A percentile compares a stretch with the other conserved stretches of the same genome.
phyloP scores from a whole-genome alignment of 2,797 vertebrate genomes.

The Xerus rutilus region DNA sequence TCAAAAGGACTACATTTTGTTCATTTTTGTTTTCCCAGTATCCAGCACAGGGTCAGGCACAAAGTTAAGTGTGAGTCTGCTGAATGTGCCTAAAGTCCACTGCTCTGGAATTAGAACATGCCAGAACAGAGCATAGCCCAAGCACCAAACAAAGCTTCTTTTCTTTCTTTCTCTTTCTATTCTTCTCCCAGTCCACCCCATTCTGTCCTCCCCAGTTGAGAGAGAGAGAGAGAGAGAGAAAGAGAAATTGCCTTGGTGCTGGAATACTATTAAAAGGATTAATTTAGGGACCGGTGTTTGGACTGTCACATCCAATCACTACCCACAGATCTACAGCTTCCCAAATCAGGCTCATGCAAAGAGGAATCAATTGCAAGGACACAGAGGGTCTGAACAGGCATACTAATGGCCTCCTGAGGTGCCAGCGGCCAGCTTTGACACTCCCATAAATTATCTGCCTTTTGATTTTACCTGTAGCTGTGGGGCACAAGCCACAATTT shows the following conservation, averaged over 20 bases:
- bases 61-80: slow-evolving; percentile 49
- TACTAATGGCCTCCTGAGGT: slow-evolving; percentile 85
- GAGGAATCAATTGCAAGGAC: slow-evolving; percentile 85
- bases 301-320: slow-evolving; percentile 86
- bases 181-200: slow-evolving; percentile 30
- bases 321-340: slow-evolving; percentile 85
- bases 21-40: slow-evolving; percentile 60
- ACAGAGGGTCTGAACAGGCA: slow-evolving; percentile 85
- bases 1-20: slow-evolving; percentile 26
- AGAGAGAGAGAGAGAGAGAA: no score
- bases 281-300: slow-evolving; percentile 84
- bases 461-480: slow-evolving; percentile 86
- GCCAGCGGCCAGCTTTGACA: slow-evolving; percentile 84
- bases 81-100: slow-evolving; percentile 43
- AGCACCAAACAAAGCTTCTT: slow-evolving; percentile 58
- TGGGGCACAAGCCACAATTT: slow-evolving; percentile 84
- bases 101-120: slow-evolving; percentile 66
- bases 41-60: slow-evolving; percentile 57
- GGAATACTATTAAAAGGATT: slow-evolving; percentile 85
- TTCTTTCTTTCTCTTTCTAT: neutral
- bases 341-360: slow-evolving; percentile 85
- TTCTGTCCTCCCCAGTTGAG: slow-evolving; percentile 4
- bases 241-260: slow-evolving; percentile 46
- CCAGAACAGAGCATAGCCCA: slow-evolving; percentile 50
- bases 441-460: slow-evolving; percentile 85